These are phyloP conservation scores for Vespertilio murinus DNA, from an alignment of 2,797 vertebrate species.

Conservation along the genomic window DNA sequence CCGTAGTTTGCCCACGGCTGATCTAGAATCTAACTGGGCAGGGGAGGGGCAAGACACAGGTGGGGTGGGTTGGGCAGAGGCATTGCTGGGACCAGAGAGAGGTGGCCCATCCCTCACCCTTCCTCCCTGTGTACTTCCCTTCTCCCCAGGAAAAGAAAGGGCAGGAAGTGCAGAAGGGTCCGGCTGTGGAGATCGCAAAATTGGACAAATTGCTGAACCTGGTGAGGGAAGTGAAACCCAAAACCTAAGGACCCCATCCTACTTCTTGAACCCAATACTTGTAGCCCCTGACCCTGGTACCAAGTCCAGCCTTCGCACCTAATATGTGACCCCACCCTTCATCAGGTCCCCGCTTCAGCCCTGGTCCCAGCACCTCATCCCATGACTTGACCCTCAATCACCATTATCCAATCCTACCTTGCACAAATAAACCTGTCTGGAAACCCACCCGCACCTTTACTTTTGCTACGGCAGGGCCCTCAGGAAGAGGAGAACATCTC, in stretches of 20 bases:
- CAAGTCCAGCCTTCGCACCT: not conserved
- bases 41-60: not conserved
- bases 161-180: slow-evolving; percentile 89
- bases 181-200: slow-evolving; percentile 91
- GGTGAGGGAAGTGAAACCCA: slow-evolving; percentile 82
- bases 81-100: not conserved
- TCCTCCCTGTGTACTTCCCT: not conserved
- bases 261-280: not conserved
- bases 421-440: slow-evolving; percentile 68
- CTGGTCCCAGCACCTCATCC: not conserved
- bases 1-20: no score
- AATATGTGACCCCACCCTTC: not conserved
- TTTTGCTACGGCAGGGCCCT: not conserved
- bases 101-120: not conserved
- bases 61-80: not conserved
- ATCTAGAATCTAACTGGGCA: not conserved
- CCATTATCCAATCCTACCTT: not conserved
- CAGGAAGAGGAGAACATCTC: slow-evolving; percentile 61
- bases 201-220: slow-evolving; percentile 93
- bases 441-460: slow-evolving; percentile 29
- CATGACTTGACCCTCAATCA: not conserved
- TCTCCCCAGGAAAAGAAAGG: slow-evolving; percentile 91
- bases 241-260: slow-evolving; percentile 31
- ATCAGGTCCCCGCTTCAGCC: not conserved
- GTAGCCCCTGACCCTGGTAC: not conserved